Evolutionary conservation across 2,113 vertebrate genomes (phyloP), one percentile per base, ranked within the genome.

Genomic region (Rhinoderma darwinii): DNA sequence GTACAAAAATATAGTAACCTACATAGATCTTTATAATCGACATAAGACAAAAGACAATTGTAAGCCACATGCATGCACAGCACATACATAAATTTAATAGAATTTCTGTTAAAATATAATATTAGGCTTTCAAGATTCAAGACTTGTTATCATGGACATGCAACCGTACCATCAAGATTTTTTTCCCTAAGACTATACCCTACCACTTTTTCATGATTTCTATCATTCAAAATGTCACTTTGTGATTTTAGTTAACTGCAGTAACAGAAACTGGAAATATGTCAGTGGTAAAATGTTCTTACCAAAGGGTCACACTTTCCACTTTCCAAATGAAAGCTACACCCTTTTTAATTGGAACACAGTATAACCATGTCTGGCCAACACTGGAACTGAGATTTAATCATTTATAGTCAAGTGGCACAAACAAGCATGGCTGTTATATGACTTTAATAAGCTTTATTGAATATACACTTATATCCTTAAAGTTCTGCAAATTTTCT

Each of bases 341-440:
- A 44, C 83, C 83, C 83, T 63, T 61, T 84, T 84, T 80, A 37
- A 63, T 75, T 84, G 83, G 83, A 63, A 76, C 32, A 61, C 73
- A 84, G 25, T 59, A 75, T 77, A 76, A 63, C 25, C 7, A 30
- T 47, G 83, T 84, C 83, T 84, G 56, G 83, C 72, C 83, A 84
- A 76, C 54, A 76, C 10, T 76, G 27, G 27, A 76, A 17, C 35
- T 30, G 18, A 39, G 54, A 63, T 44, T 83, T 50, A 72, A 66
- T 73, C 66, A 83, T 44, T 82, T 41, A 82, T 39, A 61, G 37
- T 56, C 72, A 61, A 11, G 43, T 84, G 54, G 73, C 54, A 43
- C 37, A 77, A 76, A 76, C 54, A 22, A 84, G 15, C 37, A 44
- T 61, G 56, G 72, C 72, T 76, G 59, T 84, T 77, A 77, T 63